A percentile compares a stretch with the other conserved stretches of the same genome.
Conservation (phyloP, 2,113 vertebrate genomes). For the Lamprotornis superbus region DNA sequence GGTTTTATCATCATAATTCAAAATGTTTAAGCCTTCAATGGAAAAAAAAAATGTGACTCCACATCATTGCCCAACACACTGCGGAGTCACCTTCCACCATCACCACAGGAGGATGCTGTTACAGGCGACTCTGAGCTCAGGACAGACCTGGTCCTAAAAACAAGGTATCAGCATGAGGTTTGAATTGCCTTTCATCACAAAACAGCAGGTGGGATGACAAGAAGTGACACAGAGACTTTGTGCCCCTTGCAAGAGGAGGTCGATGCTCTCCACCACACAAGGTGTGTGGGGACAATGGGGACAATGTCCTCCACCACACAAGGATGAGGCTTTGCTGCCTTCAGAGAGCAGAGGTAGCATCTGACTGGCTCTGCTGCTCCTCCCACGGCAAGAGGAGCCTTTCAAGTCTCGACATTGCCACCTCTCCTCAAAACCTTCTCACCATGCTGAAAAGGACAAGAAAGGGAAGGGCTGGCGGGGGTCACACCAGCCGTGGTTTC, state of each 20-base stretch:
- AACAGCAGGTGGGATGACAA: neutral
- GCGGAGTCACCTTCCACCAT: neutral
- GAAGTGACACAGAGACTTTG: neutral
- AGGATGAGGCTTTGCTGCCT: neutral
- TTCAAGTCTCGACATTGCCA: neutral
- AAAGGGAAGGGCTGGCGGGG: neutral
- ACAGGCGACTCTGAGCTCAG: neutral
- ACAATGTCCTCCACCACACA: neutral
- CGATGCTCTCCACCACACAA: no score
- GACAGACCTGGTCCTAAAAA: neutral
- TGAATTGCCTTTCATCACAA: neutral
- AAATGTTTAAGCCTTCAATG: neutral
- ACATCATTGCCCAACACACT: fast-evolving
- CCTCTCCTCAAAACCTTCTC: neutral
- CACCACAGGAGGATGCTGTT: neutral
- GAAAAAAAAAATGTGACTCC: neutral
- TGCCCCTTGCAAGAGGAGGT: neutral
- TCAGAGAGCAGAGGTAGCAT: neutral
- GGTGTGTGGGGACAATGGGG: neutral
- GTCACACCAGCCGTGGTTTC: neutral
- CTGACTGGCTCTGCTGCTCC: neutral
- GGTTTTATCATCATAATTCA: neutral
- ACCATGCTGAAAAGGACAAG: neutral
- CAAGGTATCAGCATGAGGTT: neutral
- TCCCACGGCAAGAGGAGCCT: neutral